Base-by-base conservation (phyloP, 2,113 vertebrate species). In the Carettochelys insculpta region DNA sequence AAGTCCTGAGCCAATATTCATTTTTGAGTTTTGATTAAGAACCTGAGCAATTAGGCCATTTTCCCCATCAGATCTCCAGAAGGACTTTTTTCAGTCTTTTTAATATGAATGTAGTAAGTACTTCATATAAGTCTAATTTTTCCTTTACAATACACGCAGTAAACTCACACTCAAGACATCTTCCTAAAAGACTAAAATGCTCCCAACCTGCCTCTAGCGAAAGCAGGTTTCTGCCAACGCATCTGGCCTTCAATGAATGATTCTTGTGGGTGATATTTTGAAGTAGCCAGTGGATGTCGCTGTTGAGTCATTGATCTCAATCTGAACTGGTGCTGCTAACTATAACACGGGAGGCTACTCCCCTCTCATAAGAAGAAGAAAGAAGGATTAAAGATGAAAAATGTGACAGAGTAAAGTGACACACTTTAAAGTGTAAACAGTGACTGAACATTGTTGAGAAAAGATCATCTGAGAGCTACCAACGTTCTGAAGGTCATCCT, bases 231-330 rank as follows among this genome's bases (percentile, higher is more conserved):
- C 24, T 43, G 71, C 71, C 41, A 75, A 45, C 38, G 24, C 25
- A 27, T 10, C 5, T 38, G 12, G 38, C 38, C 41, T 73, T 38
- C 3, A 11, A 24, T 25, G 68, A 75, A 75, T 75, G 71, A 75
- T 45, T 75, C 71, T 45, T 43, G 24, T 43, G 68, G 24, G 38
- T 73, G 68, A 43, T 73, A 43, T 73, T 73, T 73, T 73, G 24
- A 73, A 38, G 38, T 43, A 45, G 71, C 71, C 96, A 96, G 93
- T 86, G 93, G 96, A 95, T 94, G 96, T 92, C 95, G 94, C 89
- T 95, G 86, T 96, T 96, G 92, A 96, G 95, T 96, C 90, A 71
- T 52, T 7, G 48, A 96, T 92, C 77, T 61, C 11, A 22, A 54
- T n/a, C 76, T 78, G 77, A 80, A 53, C 34, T 50, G 77, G 34